Evolutionary conservation across 2,113 vertebrate species (phyloP).

Genomic region (Marmota monax): DNA sequence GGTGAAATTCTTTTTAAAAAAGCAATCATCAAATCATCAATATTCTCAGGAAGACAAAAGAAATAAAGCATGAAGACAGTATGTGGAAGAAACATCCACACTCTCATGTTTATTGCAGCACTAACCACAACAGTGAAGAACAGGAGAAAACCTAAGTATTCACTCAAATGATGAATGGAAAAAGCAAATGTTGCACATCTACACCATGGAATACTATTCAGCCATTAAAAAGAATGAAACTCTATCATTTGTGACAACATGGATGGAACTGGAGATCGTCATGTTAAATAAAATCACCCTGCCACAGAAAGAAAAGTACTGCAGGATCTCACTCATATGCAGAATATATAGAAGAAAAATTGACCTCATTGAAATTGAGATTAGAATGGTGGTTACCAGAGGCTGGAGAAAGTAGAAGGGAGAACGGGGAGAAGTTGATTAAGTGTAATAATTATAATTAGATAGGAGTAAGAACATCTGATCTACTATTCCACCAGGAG

Average conservation of each 20-base stretch:
- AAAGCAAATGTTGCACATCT: not conserved
- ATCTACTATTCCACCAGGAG: not conserved
- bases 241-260: not conserved
- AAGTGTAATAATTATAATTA: not conserved
- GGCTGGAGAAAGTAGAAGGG: not conserved
- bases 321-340: not conserved
- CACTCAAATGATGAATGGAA: not conserved
- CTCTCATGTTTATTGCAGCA: not conserved
- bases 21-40: not conserved
- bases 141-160: not conserved
- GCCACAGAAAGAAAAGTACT: not conserved
- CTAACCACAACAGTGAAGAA: not conserved
- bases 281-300: not conserved
- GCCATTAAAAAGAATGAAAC: not conserved
- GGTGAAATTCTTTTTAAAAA: not conserved
- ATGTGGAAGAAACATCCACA: not conserved
- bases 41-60: not conserved
- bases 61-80: not conserved
- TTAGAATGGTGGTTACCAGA: not conserved
- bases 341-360: not conserved
- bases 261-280: not conserved
- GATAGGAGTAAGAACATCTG: not conserved
- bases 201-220: not conserved
- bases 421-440: not conserved
- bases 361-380: not conserved